Evolutionary conservation across 2,888 invertebrate genomes (phyloP), one percentile per base, ranked within the genome.

Genomic region (Oligia latruncula): DNA sequence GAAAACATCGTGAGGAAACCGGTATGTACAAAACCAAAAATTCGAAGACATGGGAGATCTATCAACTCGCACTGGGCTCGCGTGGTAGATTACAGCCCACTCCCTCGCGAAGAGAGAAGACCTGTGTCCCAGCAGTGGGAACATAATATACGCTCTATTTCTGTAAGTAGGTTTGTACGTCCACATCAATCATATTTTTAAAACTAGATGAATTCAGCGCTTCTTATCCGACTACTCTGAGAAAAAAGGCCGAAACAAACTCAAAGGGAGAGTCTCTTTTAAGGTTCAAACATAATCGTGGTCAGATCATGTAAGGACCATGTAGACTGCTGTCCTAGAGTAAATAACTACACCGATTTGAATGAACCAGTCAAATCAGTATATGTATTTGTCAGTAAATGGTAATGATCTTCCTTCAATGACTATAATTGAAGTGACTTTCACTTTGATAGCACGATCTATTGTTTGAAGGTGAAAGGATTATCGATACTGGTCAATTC

Each of bases 391-490:
- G 13, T 62, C 29, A 62, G 29, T 29, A 15, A 29, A 13, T 29
- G 29, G 8, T n/a, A 2, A 20, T 40, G 5, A 46, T 66, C 58
- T 77, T 77, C 60, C 70, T 71, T 60, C 71, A 85, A 85, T 85
- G 70, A 81, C 77, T 74, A 55, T 81, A 86, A 82, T 80, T 70
- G 80, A 68, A 65, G 15, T 23, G 11, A 81, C 88, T 88, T 88
- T 88, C 90, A 74, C 90, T 78, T 49, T 13, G 43, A 58, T 52
- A 72, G 35, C 79, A 76, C 73, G 66, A 74, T 80, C 71, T 77
- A 78, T 84, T 78, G 82, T 82, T 64, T 70, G 74, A 77, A 84
- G 83, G 90, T 88, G 89, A 89, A 89, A 90, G 87, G 85, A 87
- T 82, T 84, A 83, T 70, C 78, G 78, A 75, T 84, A 81, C 72